Conservation (phyloP, 2,113 vertebrate genomes). For the Rana temporaria region DNA sequence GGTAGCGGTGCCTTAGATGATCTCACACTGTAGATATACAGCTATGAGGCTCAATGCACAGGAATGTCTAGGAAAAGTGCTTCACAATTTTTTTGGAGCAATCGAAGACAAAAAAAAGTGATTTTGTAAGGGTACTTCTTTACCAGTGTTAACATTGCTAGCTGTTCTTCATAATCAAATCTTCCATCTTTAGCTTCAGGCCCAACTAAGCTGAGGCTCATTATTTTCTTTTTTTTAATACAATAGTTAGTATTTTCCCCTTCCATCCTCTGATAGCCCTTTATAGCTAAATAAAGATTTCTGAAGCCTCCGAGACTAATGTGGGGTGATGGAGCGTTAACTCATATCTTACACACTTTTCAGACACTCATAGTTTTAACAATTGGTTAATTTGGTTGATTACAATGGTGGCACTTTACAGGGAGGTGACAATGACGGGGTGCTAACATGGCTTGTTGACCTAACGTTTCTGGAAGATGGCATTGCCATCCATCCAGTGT, state of each 20-base stretch:
- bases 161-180: too few relatives aligned
- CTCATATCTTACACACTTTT: constrained; percentile 14
- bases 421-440: background rate
- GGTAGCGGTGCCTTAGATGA: too few relatives aligned
- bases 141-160: background rate
- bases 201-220: too few relatives aligned
- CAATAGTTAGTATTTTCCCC: too few relatives aligned
- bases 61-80: too few relatives aligned
- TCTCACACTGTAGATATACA: too few relatives aligned
- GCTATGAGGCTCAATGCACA: too few relatives aligned
- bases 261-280: background rate
- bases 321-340: background rate
- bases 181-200: too few relatives aligned
- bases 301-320: background rate
- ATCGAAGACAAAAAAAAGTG: too few relatives aligned
- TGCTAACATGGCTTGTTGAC: background rate
- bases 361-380: background rate
- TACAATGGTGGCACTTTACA: background rate
- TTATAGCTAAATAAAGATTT: background rate
- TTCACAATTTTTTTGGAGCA: too few relatives aligned
- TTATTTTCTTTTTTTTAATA: too few relatives aligned
- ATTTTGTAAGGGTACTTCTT: background rate
- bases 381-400: constrained; percentile 4
- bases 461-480: background rate
- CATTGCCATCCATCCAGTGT: background rate